These are phyloP conservation scores for Trigoniulus corallinus DNA, from an alignment of 1,140 invertebrate species.

Conservation along the genomic window DNA sequence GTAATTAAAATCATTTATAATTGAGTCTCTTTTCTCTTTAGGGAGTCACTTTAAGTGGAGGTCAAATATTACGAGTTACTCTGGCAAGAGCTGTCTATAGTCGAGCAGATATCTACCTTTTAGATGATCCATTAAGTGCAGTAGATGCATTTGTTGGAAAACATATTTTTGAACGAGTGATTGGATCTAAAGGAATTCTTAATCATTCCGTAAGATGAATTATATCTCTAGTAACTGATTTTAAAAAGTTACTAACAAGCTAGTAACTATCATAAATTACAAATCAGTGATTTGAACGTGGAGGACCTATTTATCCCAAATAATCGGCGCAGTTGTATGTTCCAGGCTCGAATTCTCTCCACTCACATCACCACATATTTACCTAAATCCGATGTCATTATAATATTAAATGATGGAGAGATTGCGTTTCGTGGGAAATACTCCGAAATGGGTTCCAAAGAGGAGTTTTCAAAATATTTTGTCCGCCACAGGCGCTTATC, in stretches of 20 bases:
- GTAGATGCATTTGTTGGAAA: slow-evolving; percentile 90
- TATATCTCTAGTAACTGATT: too few species aligned
- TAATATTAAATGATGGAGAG: slow-evolving; percentile 66
- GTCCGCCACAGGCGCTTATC: slow-evolving; percentile 16
- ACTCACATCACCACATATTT: slow-evolving; percentile 81
- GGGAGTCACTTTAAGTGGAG: slow-evolving; percentile 89
- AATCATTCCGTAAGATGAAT: slow-evolving; percentile 37
- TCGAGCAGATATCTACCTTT: slow-evolving; percentile 71
- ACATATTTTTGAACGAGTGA: slow-evolving; percentile 85
- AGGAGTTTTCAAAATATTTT: slow-evolving; percentile 34
- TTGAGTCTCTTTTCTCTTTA: slow-evolving; percentile 7
- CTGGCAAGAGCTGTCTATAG: slow-evolving; percentile 85
- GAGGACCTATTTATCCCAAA: too few species aligned
- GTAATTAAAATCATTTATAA: background rate
- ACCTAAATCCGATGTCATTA: slow-evolving; percentile 68
- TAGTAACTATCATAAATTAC: too few species aligned
- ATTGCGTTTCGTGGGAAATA: too few species aligned
- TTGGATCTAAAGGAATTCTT: too few species aligned
- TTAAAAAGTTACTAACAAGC: too few species aligned
- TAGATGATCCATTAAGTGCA: slow-evolving; percentile 94
- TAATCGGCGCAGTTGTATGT: too few species aligned
- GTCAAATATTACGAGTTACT: slow-evolving; percentile 90
- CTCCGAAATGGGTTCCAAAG: slow-evolving; percentile 70
- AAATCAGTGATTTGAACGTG: too few species aligned
- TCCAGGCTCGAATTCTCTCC: slow-evolving; percentile 56